Conservation (phyloP, 2,113 vertebrate genomes). For the Panurus biarmicus region DNA sequence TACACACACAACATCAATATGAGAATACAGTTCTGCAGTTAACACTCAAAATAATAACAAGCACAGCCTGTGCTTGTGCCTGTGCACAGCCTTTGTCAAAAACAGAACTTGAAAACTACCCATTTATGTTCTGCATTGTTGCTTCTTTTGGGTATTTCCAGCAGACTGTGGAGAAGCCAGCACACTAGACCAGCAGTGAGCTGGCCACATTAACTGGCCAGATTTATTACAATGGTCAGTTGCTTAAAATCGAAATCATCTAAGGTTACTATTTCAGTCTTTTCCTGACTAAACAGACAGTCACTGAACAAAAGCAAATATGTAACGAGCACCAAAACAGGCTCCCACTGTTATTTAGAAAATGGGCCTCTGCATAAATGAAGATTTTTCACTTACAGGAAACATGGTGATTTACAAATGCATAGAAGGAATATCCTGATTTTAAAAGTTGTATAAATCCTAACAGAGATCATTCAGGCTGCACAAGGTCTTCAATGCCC, state of each 20-base stretch:
- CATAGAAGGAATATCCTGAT: neutral
- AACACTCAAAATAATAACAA: neutral
- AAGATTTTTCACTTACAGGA: neutral
- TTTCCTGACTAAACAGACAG: neutral
- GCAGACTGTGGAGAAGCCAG: neutral
- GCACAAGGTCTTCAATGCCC: neutral
- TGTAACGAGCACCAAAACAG: neutral
- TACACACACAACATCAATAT: neutral
- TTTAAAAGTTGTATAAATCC: neutral
- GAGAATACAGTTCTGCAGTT: neutral
- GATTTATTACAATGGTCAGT: neutral
- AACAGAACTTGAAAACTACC: neutral
- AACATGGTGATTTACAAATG: neutral
- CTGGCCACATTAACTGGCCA: neutral
- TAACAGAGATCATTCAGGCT: neutral
- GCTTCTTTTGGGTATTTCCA: neutral
- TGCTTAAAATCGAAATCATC: neutral
- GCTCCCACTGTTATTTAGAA: neutral
- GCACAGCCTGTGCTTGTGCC: neutral
- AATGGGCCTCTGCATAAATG: neutral
- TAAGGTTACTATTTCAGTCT: neutral
- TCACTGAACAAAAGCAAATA: neutral
- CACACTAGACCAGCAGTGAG: neutral
- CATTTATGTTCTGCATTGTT: neutral
- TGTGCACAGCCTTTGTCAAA: no score